A percentile compares a stretch with the other conserved stretches of the same genome.
phyloP scores from a whole-genome alignment of 2,888 invertebrate genomes.

The Nephrotoma flavescens region DNA sequence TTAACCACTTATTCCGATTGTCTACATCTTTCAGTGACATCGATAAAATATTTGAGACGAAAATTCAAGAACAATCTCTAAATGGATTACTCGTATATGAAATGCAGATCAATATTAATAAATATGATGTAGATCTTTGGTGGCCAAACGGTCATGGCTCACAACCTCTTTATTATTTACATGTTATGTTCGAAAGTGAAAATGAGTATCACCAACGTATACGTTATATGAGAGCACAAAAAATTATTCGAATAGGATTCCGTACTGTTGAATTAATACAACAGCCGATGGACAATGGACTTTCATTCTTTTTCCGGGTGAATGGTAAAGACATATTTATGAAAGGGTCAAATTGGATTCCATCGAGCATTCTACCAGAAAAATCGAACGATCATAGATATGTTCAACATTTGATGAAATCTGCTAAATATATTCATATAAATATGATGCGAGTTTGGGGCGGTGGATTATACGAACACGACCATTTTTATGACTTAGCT shows the following conservation, averaged over 20 bases:
- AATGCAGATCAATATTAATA: not conserved
- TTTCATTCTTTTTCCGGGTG: slow-evolving; percentile 74
- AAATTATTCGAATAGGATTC: slow-evolving; percentile 63
- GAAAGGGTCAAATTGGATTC: slow-evolving; percentile 93
- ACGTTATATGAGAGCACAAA: slow-evolving; percentile 22
- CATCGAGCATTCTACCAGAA: slow-evolving; percentile 73
- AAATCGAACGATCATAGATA: slow-evolving; percentile 34
- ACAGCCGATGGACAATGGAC: slow-evolving; percentile 42
- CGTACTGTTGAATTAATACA: slow-evolving; percentile 73
- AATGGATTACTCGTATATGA: not conserved
- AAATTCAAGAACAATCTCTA: not conserved
- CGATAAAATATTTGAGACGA: not conserved
- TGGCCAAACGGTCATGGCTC: slow-evolving; percentile 91
- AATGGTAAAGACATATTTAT: slow-evolving; percentile 81
- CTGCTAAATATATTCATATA: slow-evolving; percentile 68
- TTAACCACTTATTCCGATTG: not conserved
- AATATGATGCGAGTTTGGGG: slow-evolving; percentile 97
- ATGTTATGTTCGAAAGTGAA: slow-evolving; percentile 34
- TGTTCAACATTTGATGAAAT: slow-evolving; percentile 47
- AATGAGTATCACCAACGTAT: slow-evolving; percentile 4
- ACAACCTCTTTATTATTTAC: slow-evolving; percentile 59
- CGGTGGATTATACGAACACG: slow-evolving; percentile 89
- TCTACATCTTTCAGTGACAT: not conserved
- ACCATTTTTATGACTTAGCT: slow-evolving; percentile 74
- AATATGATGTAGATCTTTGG: slow-evolving; percentile 48